A percentile compares a stretch with the other conserved stretches of the same genome.
Conservation (phyloP, 2,797 vertebrate genomes). For the Tangara arthus region DNA sequence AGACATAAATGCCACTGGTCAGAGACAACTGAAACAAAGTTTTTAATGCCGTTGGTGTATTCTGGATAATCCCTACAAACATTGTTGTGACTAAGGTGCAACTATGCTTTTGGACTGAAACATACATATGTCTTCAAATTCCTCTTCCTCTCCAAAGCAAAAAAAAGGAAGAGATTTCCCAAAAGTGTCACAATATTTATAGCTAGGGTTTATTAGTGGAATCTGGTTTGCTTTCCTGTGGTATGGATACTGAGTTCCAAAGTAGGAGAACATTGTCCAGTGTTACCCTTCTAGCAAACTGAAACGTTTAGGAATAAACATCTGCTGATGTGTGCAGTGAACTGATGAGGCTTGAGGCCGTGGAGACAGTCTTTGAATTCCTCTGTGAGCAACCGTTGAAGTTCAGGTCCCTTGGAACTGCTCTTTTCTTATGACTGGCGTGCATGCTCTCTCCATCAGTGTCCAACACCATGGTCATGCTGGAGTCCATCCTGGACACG, state of each 20-base stretch:
- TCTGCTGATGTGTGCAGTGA: slow-evolving; percentile 68
- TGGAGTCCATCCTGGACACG: slow-evolving; percentile 86
- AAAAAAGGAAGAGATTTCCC: neutral
- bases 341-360: slow-evolving; percentile 71
- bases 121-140: neutral
- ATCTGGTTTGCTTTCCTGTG: neutral
- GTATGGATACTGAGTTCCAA: neutral
- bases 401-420: slow-evolving; percentile 59
- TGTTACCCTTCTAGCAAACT: neutral
- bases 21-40: neutral
- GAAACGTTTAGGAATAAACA: slow-evolving; percentile 70
- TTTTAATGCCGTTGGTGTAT: neutral
- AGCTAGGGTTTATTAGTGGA: neutral
- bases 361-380: slow-evolving; percentile 65
- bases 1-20: neutral
- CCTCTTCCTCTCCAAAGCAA: neutral
- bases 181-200: neutral
- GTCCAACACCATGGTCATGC: slow-evolving; percentile 79
- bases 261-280: neutral
- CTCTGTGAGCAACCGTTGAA: slow-evolving; percentile 64
- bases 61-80: neutral
- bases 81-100: neutral
- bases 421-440: slow-evolving; percentile 74
- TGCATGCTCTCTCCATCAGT: slow-evolving; percentile 69
- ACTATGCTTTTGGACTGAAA: neutral